A percentile compares a stretch with the other conserved stretches of the same genome.
Evolutionary conservation across 1,140 invertebrate genomes (phyloP).

Genomic region (Eufriesea mexicana): DNA sequence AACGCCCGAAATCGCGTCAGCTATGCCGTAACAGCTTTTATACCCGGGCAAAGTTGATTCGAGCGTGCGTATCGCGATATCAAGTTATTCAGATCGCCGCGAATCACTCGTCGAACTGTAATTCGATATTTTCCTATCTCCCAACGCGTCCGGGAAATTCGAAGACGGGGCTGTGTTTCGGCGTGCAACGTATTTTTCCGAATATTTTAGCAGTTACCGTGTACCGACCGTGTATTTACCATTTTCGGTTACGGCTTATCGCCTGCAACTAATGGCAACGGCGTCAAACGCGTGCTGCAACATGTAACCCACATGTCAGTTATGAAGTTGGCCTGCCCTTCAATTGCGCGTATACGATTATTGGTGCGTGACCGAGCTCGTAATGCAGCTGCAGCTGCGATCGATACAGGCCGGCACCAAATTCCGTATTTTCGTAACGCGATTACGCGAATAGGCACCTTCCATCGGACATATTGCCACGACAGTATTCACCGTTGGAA

Average conservation of each 20-base stretch:
- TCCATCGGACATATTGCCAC: neutral
- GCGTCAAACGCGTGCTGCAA: conserved; percentile 5
- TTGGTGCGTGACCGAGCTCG: conserved; percentile 16
- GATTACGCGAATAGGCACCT: neutral
- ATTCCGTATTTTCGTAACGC: conserved; percentile 21
- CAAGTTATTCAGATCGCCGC: neutral
- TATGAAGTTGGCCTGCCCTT: conserved; percentile 34
- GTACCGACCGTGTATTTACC: conserved; percentile 4
- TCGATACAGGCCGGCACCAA: conserved; percentile 13
- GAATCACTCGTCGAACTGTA: too few relatives aligned
- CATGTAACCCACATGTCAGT: conserved; percentile 22
- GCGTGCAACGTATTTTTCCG: neutral
- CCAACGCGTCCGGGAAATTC: too few relatives aligned
- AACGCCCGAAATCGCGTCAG: neutral
- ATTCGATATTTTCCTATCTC: too few relatives aligned
- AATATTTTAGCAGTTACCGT: neutral
- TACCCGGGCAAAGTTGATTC: neutral
- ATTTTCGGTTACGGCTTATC: conserved; percentile 28
- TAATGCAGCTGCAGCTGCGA: neutral
- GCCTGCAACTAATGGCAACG: conserved; percentile 35
- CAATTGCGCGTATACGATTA: conserved; percentile 19
- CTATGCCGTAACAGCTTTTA: neutral
- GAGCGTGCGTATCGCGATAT: neutral
- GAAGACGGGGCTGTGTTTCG: too few relatives aligned
- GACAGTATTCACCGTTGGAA: too few relatives aligned